Percentiles rank a stretch among this genome's conserved stretches.
phyloP scores from a whole-genome alignment of 2,888 invertebrate genomes.

The Encarsia formosa region DNA sequence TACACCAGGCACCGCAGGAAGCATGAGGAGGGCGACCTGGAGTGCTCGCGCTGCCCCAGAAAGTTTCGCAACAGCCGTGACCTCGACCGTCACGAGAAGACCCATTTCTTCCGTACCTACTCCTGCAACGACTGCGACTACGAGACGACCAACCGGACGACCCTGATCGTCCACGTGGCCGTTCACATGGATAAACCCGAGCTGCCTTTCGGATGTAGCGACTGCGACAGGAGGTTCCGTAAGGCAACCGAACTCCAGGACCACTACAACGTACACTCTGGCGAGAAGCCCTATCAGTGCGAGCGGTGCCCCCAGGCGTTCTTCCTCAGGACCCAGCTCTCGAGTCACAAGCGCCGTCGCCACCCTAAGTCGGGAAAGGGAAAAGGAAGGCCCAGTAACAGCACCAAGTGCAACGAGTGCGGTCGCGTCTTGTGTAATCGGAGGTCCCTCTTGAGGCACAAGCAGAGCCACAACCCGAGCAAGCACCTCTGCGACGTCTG shows the following conservation, averaged over 20 bases:
- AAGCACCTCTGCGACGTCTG: conserved; percentile 54
- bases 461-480: conserved; percentile 45
- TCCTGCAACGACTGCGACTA: conserved; percentile 49
- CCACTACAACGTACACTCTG: conserved; percentile 48
- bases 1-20: conserved; percentile 44
- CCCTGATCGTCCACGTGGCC: conserved; percentile 45
- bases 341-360: conserved; percentile 43
- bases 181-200: conserved; percentile 46
- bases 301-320: conserved; percentile 42
- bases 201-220: conserved; percentile 36
- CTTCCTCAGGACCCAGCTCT: conserved; percentile 43
- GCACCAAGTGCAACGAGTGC: conserved; percentile 43
- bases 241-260: conserved; percentile 47
- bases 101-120: conserved; percentile 46
- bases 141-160: conserved; percentile 46
- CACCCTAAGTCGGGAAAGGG: conserved; percentile 39
- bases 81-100: conserved; percentile 47
- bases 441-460: conserved; percentile 45
- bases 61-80: conserved; percentile 47
- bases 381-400: neutral
- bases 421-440: conserved; percentile 46
- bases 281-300: conserved; percentile 47
- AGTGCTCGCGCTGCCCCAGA: conserved; percentile 47
- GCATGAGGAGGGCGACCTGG: conserved; percentile 44
- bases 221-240: conserved; percentile 46